A percentile compares a stretch with the other conserved stretches of the same genome.
phyloP scores from a whole-genome alignment of 2,888 invertebrate species.

The Anagyrus pseudococci region DNA sequence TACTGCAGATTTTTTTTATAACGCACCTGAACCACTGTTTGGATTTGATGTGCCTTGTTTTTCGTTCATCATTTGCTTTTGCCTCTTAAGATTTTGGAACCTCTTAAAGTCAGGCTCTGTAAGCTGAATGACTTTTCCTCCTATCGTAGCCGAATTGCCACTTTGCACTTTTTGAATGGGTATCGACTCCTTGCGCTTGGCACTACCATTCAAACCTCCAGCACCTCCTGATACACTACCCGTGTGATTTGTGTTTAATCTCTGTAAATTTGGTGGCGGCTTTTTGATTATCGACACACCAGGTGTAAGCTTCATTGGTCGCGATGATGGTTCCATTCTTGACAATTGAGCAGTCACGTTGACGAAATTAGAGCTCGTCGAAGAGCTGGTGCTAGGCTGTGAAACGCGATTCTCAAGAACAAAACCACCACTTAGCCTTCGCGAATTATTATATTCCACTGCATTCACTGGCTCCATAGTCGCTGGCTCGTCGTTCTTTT shows the following conservation, averaged over 20 bases:
- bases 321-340: constrained; percentile 38
- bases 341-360: constrained; percentile 30
- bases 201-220: constrained; percentile 41
- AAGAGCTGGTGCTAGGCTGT: background rate
- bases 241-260: constrained; percentile 48
- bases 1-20: background rate
- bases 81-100: constrained; percentile 63
- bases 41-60: constrained; percentile 41
- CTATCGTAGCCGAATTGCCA: constrained; percentile 48
- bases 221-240: too few relatives aligned
- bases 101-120: constrained; percentile 82
- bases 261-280: constrained; percentile 56
- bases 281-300: constrained; percentile 60
- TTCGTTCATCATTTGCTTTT: constrained; percentile 61
- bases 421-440: constrained; percentile 56
- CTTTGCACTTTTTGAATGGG: constrained; percentile 67
- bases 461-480: constrained; percentile 52
- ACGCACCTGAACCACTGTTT: constrained; percentile 31
- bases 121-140: constrained; percentile 74
- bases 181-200: constrained; percentile 64
- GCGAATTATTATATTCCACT: constrained; percentile 50
- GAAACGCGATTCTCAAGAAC: constrained; percentile 47
- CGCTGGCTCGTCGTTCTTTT: constrained; percentile 56
- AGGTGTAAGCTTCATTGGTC: constrained; percentile 52
- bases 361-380: constrained; percentile 4